Evolutionary conservation across 2,797 vertebrate genomes (phyloP).

Genomic region (Gallirallus australis): DNA sequence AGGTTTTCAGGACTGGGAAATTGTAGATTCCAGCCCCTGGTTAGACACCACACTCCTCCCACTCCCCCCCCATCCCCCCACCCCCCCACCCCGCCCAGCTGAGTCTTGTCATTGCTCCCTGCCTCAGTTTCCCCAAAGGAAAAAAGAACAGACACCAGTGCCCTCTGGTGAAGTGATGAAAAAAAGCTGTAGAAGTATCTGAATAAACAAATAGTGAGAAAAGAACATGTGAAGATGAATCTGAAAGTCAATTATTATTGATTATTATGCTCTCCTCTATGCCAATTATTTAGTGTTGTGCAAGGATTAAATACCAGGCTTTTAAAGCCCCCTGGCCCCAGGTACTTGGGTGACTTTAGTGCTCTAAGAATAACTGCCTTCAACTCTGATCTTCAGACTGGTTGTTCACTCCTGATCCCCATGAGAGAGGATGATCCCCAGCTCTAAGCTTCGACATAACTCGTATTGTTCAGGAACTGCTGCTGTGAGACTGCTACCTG

Average conservation of each 20-base stretch:
- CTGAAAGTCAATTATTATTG: background rate
- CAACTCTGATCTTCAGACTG: background rate
- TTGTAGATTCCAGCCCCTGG: background rate
- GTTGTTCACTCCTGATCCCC: background rate
- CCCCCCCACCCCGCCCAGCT: background rate
- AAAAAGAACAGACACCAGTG: background rate
- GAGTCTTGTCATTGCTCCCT: background rate
- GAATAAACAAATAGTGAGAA: background rate
- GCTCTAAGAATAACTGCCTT: background rate
- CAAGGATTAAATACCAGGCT: background rate
- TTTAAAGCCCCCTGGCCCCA: fast-evolving
- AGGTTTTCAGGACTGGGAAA: background rate
- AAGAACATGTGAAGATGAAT: background rate
- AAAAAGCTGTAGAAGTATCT: background rate
- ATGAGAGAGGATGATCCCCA: background rate
- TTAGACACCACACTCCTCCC: background rate
- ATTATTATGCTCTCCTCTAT: background rate
- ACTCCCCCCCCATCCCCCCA: no score
- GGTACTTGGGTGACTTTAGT: background rate
- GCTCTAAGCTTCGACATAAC: background rate
- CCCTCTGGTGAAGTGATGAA: background rate
- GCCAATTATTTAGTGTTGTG: background rate
- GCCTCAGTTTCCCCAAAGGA: background rate
- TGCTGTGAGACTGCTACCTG: background rate
- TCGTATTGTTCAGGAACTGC: background rate